These are phyloP conservation scores for Otocyon megalotis DNA, from an alignment of 2,113 vertebrate species.

Conservation along the genomic window DNA sequence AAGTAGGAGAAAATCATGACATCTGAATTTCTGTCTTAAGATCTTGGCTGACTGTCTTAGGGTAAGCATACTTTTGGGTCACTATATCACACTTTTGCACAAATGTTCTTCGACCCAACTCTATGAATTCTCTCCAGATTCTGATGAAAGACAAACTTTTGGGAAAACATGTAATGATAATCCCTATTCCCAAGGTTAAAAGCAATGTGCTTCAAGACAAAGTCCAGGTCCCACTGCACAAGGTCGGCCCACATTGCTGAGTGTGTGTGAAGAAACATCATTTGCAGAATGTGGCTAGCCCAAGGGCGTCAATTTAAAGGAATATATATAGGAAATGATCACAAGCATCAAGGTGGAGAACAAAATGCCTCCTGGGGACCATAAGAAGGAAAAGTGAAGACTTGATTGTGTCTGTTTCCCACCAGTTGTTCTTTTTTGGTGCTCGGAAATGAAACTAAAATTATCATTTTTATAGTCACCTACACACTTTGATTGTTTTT, in stretches of 20 bases:
- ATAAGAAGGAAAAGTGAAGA: not conserved
- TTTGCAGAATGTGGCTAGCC: not conserved
- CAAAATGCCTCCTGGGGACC: not conserved
- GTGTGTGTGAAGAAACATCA: not conserved
- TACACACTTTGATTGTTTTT: not conserved
- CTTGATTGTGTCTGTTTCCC: not conserved
- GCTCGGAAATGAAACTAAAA: not conserved
- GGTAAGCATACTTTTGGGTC: not conserved
- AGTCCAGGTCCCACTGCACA: not conserved
- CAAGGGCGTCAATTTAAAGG: not conserved
- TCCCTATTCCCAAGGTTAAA: not conserved
- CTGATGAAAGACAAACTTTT: not conserved
- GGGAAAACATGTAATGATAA: not conserved
- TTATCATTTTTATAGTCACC: not conserved
- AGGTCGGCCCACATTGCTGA: not conserved
- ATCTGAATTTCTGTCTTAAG: not conserved
- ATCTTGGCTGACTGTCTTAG: not conserved
- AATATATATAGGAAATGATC: not conserved
- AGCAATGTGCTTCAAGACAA: not conserved
- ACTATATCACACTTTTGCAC: not conserved
- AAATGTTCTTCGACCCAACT: not conserved
- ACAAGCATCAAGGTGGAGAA: not conserved
- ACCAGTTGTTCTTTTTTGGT: not conserved
- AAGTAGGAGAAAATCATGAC: not conserved
- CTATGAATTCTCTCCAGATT: not conserved